Conservation (phyloP, 2,113 vertebrate genomes). For the Uropsilus gracilis region DNA sequence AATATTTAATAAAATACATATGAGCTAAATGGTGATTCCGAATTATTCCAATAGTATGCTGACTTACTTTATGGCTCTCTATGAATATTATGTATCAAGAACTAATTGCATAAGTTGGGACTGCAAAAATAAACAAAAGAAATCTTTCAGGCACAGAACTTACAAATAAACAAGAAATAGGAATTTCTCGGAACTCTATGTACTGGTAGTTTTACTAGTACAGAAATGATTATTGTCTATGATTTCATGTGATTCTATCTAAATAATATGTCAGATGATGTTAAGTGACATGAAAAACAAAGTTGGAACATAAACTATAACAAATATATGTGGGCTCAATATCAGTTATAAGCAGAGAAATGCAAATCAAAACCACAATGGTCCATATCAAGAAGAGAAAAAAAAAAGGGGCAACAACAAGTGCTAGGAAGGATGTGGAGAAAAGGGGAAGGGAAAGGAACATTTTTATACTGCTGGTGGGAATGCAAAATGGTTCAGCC, state of each 20-base stretch:
- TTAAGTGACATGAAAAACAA: not conserved
- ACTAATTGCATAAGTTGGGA: not conserved
- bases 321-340: not conserved
- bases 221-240: constrained; percentile 8
- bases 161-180: constrained; percentile 24
- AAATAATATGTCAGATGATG: constrained; percentile 16
- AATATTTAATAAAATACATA: not conserved
- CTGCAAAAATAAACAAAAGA: constrained; percentile 8
- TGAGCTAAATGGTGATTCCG: constrained; percentile 1
- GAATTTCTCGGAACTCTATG: not conserved
- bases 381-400: no score
- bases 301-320: not conserved
- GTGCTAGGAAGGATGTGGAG: no score
- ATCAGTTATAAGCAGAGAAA: no score
- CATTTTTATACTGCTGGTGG: no score
- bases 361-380: no score
- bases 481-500: no score
- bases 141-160: not conserved
- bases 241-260: not conserved
- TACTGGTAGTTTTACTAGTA: not conserved
- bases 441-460: no score
- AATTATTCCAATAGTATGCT: not conserved
- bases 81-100: not conserved
- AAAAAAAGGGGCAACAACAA: no score
- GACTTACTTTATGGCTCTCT: not conserved